Evolutionary conservation across 2,888 invertebrate species (phyloP).

Genomic region (Clitarchus hookeri): DNA sequence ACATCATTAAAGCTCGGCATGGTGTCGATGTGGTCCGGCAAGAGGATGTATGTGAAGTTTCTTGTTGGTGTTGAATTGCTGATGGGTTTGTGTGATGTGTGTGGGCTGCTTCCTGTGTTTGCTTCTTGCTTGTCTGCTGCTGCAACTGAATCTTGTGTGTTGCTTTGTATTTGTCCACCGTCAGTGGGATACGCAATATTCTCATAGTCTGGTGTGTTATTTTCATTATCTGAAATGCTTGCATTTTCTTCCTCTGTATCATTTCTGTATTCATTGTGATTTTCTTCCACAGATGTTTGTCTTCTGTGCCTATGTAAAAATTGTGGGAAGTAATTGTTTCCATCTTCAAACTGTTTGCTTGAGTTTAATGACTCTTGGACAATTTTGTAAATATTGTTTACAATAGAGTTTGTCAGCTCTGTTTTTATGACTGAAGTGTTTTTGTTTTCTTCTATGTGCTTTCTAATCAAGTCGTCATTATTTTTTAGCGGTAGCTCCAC

Average conservation of each 20-base stretch:
- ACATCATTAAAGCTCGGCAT: conserved; percentile 18
- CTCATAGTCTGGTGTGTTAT: not conserved
- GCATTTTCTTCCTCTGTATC: not conserved
- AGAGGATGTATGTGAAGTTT: not conserved
- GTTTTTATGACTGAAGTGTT: not conserved
- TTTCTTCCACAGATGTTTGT: not conserved
- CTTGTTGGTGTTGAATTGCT: not conserved
- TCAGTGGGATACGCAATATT: not conserved
- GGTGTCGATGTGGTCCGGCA: conserved; percentile 19
- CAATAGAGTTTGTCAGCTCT: conserved; percentile 27
- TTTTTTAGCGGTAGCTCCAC: not conserved
- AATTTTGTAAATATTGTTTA: conserved; percentile 31
- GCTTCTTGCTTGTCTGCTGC: conserved; percentile 16
- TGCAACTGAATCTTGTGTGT: not conserved
- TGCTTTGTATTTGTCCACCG: not conserved
- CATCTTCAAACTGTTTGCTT: not conserved
- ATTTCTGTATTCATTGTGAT: not conserved
- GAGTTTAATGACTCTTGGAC: conserved; percentile 24
- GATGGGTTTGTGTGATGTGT: not conserved
- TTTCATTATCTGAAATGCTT: not conserved
- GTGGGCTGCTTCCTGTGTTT: conserved; percentile 19
- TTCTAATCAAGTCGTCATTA: conserved; percentile 26
- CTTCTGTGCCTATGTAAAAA: conserved; percentile 17
- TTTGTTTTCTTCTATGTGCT: not conserved
- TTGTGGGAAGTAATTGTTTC: conserved; percentile 11